Conservation (phyloP, 1,140 invertebrate genomes). For the Leptinotarsa texana region DNA sequence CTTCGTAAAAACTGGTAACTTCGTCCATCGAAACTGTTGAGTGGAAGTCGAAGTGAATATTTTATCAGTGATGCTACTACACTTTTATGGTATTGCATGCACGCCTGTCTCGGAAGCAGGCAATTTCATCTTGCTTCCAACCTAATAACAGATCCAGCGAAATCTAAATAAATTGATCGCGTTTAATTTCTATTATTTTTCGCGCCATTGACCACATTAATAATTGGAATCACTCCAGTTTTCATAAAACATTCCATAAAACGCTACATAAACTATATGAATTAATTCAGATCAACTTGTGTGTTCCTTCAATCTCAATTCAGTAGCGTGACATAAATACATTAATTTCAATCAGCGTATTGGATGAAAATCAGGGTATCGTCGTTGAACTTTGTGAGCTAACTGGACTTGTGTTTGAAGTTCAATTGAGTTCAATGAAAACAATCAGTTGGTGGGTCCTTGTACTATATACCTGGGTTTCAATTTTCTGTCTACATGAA, state of each 20-base stretch:
- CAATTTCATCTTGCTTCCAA: neutral
- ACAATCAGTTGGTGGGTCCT: too few species aligned
- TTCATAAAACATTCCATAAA: neutral
- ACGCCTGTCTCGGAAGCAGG: too few species aligned
- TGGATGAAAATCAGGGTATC: neutral
- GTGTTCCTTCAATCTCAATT: conserved; percentile 3
- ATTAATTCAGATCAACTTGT: conserved; percentile 3
- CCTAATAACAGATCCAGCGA: neutral
- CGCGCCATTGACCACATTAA: neutral
- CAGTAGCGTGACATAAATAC: conserved; percentile 8
- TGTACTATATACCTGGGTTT: too few species aligned
- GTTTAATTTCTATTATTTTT: conserved; percentile 1
- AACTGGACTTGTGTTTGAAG: neutral
- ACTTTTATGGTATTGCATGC: too few species aligned
- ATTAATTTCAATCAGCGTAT: neutral
- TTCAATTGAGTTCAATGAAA: conserved; percentile 5
- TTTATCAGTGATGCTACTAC: too few species aligned
- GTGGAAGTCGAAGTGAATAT: too few species aligned
- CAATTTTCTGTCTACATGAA: too few species aligned
- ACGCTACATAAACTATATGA: neutral
- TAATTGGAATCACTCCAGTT: neutral
- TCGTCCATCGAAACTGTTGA: too few species aligned
- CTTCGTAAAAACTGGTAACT: too few species aligned
- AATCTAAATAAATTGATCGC: neutral
- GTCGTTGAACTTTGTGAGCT: neutral